A percentile compares a stretch with the other conserved stretches of the same genome.
phyloP scores from a whole-genome alignment of 2,888 invertebrate genomes.

The Eupithecia dodoneata region DNA sequence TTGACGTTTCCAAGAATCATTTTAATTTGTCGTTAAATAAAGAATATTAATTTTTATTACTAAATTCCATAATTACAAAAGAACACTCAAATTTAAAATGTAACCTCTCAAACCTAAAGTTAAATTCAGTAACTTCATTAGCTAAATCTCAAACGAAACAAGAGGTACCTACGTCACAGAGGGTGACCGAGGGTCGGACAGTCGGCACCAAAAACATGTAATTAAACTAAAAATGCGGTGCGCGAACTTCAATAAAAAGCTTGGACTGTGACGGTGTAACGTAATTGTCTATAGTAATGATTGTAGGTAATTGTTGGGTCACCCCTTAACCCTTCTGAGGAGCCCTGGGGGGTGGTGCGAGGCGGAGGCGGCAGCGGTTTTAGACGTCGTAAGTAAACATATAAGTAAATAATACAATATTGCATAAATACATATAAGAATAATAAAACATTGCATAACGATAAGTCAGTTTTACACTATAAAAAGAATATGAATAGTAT shows the following conservation, averaged over 20 bases:
- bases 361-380: constrained; percentile 44
- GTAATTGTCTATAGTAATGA: constrained; percentile 81
- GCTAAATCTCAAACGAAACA: constrained; percentile 47
- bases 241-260: constrained; percentile 75
- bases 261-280: constrained; percentile 76
- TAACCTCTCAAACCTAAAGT: constrained; percentile 5
- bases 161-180: constrained; percentile 53
- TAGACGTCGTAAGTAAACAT: too few species aligned
- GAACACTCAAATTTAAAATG: not conserved
- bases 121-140: constrained; percentile 34
- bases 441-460: not conserved
- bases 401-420: not conserved
- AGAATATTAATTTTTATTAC: not conserved
- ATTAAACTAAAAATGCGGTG: constrained; percentile 80
- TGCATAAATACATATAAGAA: not conserved
- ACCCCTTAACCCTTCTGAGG: constrained; percentile 77
- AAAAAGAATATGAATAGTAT: too few species aligned
- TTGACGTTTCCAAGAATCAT: not conserved
- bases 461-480: not conserved
- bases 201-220: constrained; percentile 59
- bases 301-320: constrained; percentile 82
- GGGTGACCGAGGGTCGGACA: constrained; percentile 50
- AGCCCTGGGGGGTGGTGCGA: constrained; percentile 53
- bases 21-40: too few species aligned
- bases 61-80: not conserved